Base-by-base conservation (phyloP, 1,140 invertebrate species). In the Apis dorsata region DNA sequence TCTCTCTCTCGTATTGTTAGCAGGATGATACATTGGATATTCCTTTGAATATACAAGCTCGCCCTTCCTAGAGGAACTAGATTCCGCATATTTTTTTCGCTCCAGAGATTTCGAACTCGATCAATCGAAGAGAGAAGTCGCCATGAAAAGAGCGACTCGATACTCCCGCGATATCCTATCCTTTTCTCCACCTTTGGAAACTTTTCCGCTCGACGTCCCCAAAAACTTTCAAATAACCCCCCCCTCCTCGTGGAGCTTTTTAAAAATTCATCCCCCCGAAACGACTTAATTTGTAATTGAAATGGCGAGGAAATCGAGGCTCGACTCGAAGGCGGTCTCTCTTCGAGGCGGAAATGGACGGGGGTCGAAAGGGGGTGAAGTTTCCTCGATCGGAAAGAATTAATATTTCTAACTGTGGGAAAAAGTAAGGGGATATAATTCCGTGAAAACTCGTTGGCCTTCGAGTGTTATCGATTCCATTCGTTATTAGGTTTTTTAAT, bases 161-260 rank as follows among this genome's bases (percentile, higher is more conserved):
- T 34, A 34, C 28, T n/a, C n/a, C n/a, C n/a, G n/a, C n/a, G n/a
- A n/a, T n/a, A n/a, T n/a, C n/a, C n/a, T n/a, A n/a, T n/a, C n/a
- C n/a, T n/a, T n/a, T n/a, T n/a, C n/a, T n/a, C n/a, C n/a, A n/a
- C 84, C 86, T 89, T 89, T 86, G 79, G 85, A 89, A 89, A 89
- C 85, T 89, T 89, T 89, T 87, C 85, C 87, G 84, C 88, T 90
- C 86, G 80, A 66, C 86, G 83, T n/a, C 84, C 86, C 66, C 85
- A 82, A 71, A 89, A 90, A 89, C 88, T 89, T 90, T 90, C 89
- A 72, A 86, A 90, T 87, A 86, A 88, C 86, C 87, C 82, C 72
- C 80, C 63, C 78, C 57, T 89, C 81, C 63, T 70, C 83, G 66
- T 60, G 75, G 81, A 87, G 88, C 87, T 85, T 86, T 89, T 89